Conservation (phyloP, 2,113 vertebrate genomes). For the Tor tambroides region DNA sequence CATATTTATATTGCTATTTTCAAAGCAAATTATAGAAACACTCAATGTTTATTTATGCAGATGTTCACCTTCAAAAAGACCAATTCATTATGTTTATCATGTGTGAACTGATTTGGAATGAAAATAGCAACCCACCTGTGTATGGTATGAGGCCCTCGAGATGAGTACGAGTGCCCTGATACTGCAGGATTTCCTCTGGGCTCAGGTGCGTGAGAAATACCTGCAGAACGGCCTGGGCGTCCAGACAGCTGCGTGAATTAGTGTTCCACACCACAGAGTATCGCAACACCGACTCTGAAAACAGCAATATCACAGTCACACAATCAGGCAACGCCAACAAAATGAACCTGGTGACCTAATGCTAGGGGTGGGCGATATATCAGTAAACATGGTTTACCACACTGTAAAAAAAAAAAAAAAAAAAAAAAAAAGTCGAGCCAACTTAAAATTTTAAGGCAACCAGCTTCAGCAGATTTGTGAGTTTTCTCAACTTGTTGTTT, state of each 20-base stretch:
- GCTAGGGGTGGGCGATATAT: no score
- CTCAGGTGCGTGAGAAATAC: conserved; percentile 84
- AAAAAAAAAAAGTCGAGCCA: no score
- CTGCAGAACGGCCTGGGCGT: conserved; percentile 86
- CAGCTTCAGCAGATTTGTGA: no score
- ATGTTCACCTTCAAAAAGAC: no score
- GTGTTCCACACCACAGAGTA: conserved; percentile 92
- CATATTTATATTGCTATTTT: not conserved
- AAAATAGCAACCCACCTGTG: conserved; percentile 76
- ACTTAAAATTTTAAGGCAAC: no score
- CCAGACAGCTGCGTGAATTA: conserved; percentile 88
- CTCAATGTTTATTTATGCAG: no score
- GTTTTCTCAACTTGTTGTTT: no score
- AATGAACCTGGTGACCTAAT: no score
- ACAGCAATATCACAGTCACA: not conserved
- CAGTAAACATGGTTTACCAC: no score
- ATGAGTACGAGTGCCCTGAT: conserved; percentile 77
- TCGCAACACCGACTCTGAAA: conserved; percentile 83
- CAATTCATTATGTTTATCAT: no score
- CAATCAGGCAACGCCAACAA: not conserved
- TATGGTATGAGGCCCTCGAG: conserved; percentile 94
- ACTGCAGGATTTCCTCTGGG: conserved; percentile 85
- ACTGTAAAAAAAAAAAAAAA: no score
- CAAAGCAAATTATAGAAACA: not conserved
- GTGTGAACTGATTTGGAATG: no score